A percentile compares a stretch with the other conserved stretches of the same genome.
These are phyloP conservation scores for Eulacestoma nigropectus DNA, from an alignment of 2,113 vertebrate genomes.

Conservation along the genomic window DNA sequence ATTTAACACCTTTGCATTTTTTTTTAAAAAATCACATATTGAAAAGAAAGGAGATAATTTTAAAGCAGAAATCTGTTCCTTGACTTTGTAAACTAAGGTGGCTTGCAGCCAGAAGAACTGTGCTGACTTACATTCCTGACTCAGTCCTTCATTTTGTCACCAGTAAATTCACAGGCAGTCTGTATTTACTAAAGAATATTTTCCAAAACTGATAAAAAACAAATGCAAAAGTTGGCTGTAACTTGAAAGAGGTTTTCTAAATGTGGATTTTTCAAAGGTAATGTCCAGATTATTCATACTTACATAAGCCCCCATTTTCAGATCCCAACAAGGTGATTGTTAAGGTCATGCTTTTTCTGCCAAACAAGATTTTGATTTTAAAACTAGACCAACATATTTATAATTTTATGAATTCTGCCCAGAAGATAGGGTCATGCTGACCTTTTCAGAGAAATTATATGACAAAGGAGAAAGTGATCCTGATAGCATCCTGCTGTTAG, in stretches of 20 bases:
- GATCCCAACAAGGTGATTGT: neutral
- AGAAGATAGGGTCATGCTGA: constrained; percentile 6
- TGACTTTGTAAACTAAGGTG: neutral
- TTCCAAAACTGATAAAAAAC: neutral
- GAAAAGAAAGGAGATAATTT: neutral
- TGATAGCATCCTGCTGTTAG: neutral
- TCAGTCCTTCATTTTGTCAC: neutral
- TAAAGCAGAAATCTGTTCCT: neutral
- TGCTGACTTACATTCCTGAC: neutral
- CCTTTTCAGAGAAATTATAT: constrained; percentile 47
- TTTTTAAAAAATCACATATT: neutral
- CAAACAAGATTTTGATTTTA: neutral
- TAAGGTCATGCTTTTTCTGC: neutral
- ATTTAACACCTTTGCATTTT: neutral
- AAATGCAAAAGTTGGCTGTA: neutral
- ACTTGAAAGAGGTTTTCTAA: neutral
- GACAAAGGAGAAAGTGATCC: neutral
- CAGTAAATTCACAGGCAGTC: neutral
- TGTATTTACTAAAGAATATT: neutral
- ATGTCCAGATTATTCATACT: neutral
- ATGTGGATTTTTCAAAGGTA: neutral
- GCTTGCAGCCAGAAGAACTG: neutral
- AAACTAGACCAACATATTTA: neutral
- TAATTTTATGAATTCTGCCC: neutral
- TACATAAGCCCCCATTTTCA: neutral